Evolutionary conservation across 2,113 vertebrate species (phyloP).

Genomic region (Isichthys henryi): DNA sequence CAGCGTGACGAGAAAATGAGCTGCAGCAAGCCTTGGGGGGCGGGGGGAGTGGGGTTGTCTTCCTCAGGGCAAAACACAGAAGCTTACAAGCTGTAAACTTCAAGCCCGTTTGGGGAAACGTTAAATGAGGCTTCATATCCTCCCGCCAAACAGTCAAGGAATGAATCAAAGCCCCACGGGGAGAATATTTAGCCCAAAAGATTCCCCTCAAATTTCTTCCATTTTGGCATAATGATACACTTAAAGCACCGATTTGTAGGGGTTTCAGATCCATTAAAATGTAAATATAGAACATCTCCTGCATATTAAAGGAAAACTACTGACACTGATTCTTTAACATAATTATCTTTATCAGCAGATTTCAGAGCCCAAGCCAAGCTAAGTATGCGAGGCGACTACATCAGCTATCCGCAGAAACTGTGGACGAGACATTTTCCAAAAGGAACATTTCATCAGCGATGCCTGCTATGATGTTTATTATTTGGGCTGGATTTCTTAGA

Average conservation of each 20-base stretch:
- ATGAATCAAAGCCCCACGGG: neutral
- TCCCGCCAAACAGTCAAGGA: neutral
- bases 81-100: neutral
- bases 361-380: neutral
- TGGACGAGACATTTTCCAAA: neutral
- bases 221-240: neutral
- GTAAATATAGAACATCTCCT: neutral
- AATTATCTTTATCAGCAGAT: neutral
- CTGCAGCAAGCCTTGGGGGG: neutral
- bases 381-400: neutral
- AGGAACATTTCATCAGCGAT: neutral
- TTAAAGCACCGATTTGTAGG: neutral
- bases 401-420: neutral
- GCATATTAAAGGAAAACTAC: neutral
- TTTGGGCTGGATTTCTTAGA: neutral
- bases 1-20: neutral
- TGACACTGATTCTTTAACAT: neutral
- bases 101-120: neutral
- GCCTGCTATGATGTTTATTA: neutral
- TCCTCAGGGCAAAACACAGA: neutral
- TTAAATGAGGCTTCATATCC: neutral
- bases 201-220: neutral
- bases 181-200: neutral
- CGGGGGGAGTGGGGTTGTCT: neutral
- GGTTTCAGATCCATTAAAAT: neutral